Base-by-base conservation (phyloP, 2,888 invertebrate genomes). In the Acronicta alni region DNA sequence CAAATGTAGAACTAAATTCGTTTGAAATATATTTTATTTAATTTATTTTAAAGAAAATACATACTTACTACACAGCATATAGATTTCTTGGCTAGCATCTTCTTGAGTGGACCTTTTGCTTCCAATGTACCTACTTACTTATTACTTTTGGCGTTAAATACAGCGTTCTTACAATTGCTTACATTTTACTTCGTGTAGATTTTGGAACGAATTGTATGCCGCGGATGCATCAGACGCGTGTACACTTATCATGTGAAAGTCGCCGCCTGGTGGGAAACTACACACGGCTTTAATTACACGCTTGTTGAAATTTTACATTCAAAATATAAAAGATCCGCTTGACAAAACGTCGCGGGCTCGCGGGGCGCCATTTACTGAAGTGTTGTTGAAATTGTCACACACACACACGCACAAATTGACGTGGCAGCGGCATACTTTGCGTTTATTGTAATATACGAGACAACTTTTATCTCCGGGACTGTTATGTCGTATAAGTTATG, bases 231-330 rank as follows among this genome's bases (percentile, higher is more conserved):
- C 18, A 10, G 43, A 56, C 41, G 37, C 26, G 44, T 41, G 32
- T 57, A 39, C 23, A 20, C 16, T 51, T 54, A 39, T 43, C 20
- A 41, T 57, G 67, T 63, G 76, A 61, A 75, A 63, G 73, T 60
- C 7, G 12, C 32, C 14, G n/a, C 7, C 14, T 16, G 39, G n/a
- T 62, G 62, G 57, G 59, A 69, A 62, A 63, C 54, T 69, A 35
- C 37, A 41, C 35, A 26, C 16, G 32, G 7, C 47, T 18, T 38
- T 43, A 23, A 67, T 60, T 68, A 69, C 56, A 60, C 56, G 61
- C 59, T 56, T 48, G 53, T 57, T 57, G 41, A 54, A 48, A 16
- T 9, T 44, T 44, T 44, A 14, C 18, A 42, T 16, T 18, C 39
- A 18, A 68, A 47, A 44, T 39, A 44, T 20, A 46, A 46, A 49